Base-by-base conservation (phyloP, 1,140 invertebrate genomes). In the Galendromus occidentalis region DNA sequence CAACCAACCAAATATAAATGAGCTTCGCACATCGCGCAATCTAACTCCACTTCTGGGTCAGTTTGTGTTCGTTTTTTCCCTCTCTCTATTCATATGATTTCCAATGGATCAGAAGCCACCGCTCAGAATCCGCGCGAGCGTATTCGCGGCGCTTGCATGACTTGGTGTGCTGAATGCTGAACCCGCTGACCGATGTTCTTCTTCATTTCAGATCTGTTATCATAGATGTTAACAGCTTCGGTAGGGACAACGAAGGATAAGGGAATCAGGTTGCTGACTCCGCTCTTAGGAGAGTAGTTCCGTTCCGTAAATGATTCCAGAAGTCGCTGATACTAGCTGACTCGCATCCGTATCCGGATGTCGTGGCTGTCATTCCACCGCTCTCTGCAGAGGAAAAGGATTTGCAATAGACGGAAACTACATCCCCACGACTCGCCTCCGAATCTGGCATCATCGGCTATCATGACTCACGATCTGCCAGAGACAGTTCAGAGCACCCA, bases 201-300 rank as follows among this genome's bases (percentile, higher is more conserved):
- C 17, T 59, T 29, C 14, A 17, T 59, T 59, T 59, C 51, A 59
- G 51, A 59, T 59, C 51, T 59, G 51, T 59, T 59, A 59, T 59
- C 51, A 22, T 59, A 59, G 22, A 22, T 59, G 51, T 59, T 22
- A 17, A 25, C 14, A 4, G 22, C 33, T 59, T 22, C 22, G 51
- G 14, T 59, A 59, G 51, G 9, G 33, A 39, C 33, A 39, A 39
- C 9, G 33, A 39, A 39, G 33, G 33, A 39, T 39, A 39, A 6
- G 33, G 33, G 33, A 9, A 39, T 39, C 33, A 6, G 33, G 33
- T 39, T 39, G 33, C 33, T 39, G 33, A 39, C 4, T 39, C 9
- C 33, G 33, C 33, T 39, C 9, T 39, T 9, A 39, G 33, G 9
- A 39, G 33, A 39, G 4, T 39, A 39, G 33, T 39, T 39, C 33